Percentiles rank a stretch among this genome's conserved stretches.
Evolutionary conservation across 2,888 invertebrate genomes (phyloP).

Genomic region (Lutraria lutraria): DNA sequence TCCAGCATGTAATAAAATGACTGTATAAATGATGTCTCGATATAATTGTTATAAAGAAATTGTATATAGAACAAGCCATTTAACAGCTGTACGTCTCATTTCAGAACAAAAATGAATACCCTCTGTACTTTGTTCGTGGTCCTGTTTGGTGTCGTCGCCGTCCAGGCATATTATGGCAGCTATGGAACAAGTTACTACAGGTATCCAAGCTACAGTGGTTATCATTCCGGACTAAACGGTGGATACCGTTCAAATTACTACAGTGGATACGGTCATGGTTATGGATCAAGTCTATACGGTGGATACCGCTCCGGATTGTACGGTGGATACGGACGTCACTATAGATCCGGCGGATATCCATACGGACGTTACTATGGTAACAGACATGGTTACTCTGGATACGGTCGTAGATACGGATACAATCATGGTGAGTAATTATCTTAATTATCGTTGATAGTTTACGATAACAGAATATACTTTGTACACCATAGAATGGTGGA

Average conservation of each 20-base stretch:
- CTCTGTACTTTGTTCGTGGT: background rate
- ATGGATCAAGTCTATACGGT: background rate
- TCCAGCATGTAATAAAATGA: too few species aligned
- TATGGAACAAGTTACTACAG: background rate
- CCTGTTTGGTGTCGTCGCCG: background rate
- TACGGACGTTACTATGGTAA: background rate
- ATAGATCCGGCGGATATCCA: background rate
- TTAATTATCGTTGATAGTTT: too few species aligned
- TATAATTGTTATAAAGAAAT: too few species aligned
- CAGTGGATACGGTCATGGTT: background rate
- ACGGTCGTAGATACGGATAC: background rate
- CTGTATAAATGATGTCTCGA: too few species aligned
- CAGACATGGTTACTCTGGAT: background rate
- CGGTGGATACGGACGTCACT: background rate
- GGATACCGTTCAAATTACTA: background rate
- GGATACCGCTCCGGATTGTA: background rate
- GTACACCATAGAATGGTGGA: too few species aligned
- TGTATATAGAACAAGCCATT: too few species aligned
- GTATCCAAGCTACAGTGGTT: background rate
- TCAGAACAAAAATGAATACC: conserved; percentile 21
- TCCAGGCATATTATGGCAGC: background rate
- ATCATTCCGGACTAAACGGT: background rate
- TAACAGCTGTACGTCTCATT: background rate
- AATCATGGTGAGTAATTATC: too few species aligned
- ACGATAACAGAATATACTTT: too few species aligned